These are phyloP conservation scores for Climacteris rufus DNA, from an alignment of 2,113 vertebrate species.

Conservation along the genomic window DNA sequence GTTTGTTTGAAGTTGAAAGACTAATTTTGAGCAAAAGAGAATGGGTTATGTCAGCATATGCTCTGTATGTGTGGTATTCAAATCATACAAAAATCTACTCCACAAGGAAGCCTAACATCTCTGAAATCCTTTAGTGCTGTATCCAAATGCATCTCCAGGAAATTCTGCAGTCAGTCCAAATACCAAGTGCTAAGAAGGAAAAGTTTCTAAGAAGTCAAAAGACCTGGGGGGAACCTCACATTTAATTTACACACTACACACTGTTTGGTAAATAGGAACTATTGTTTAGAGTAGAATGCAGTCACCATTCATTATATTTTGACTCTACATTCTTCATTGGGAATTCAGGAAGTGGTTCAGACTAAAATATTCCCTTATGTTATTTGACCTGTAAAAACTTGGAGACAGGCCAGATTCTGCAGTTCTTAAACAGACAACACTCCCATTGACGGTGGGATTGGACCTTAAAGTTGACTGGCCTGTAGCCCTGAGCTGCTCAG, in stretches of 20 bases:
- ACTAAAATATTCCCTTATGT: constrained; percentile 72
- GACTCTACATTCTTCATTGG: constrained; percentile 56
- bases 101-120: not conserved
- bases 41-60: not conserved
- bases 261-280: constrained; percentile 64
- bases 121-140: not conserved
- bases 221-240: not conserved
- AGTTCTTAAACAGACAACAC: constrained; percentile 51
- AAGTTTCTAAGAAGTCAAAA: constrained; percentile 49
- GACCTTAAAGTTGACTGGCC: not conserved
- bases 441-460: constrained; percentile 22
- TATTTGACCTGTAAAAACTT: constrained; percentile 73
- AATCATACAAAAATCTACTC: not conserved
- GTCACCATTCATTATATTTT: constrained; percentile 65
- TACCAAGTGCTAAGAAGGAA: not conserved
- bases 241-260: constrained; percentile 31
- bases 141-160: constrained; percentile 23
- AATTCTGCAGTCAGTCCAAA: not conserved
- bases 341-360: constrained; percentile 73
- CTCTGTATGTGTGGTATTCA: not conserved
- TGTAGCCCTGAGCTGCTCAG: not conserved
- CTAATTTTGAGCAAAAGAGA: not conserved
- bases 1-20: not conserved
- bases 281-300: constrained; percentile 64
- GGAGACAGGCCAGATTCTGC: constrained; percentile 50